These are phyloP conservation scores for Chiropotes sagulatus DNA, from an alignment of 2,797 vertebrate species.

Conservation along the genomic window DNA sequence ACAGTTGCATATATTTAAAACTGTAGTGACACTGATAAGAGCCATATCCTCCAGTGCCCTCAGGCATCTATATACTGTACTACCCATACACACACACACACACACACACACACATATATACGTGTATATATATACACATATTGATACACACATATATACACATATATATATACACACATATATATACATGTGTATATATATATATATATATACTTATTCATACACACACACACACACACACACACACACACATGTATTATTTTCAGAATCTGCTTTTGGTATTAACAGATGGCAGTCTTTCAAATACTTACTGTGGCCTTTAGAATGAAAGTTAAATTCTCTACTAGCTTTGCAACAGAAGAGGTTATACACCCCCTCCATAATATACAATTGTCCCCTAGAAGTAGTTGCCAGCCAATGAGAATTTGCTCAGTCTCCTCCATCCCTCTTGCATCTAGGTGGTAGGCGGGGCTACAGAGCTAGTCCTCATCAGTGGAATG, in stretches of 20 bases:
- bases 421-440: background rate
- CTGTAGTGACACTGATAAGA: background rate
- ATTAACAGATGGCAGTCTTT: background rate
- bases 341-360: background rate
- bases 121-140: too few species aligned
- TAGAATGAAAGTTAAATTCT: slow-evolving; percentile 46
- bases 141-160: rapidly evolving
- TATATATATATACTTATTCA: too few species aligned
- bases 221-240: too few species aligned
- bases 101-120: too few species aligned
- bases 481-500: background rate
- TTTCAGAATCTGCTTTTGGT: background rate
- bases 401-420: background rate
- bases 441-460: background rate
- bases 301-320: background rate
- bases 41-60: background rate
- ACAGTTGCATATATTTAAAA: background rate
- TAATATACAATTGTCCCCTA: background rate
- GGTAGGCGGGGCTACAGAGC: background rate
- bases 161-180: too few species aligned
- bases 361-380: background rate
- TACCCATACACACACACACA: too few species aligned
- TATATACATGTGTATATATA: too few species aligned
- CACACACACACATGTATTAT: background rate
- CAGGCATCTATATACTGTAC: background rate